Conservation (phyloP, 92 coral and sea anemone genomes). For the Paramuricea clavata region DNA sequence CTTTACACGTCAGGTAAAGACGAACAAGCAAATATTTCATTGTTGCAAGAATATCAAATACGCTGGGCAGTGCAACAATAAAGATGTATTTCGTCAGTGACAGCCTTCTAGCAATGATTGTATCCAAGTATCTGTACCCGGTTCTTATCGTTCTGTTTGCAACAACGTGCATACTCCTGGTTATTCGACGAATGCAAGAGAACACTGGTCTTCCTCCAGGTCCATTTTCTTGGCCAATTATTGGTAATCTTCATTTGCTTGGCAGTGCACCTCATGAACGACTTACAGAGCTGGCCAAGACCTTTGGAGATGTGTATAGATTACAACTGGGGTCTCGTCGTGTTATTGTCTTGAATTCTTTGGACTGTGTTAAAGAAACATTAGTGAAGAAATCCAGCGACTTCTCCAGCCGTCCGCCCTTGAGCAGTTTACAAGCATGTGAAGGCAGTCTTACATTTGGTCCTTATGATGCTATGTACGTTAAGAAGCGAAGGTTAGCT, state of each 20-base stretch:
- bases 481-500: constrained; percentile 86
- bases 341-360: constrained; percentile 88
- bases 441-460: constrained; percentile 90
- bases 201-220: constrained; percentile 82
- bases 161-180: constrained; percentile 27
- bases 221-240: constrained; percentile 87
- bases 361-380: constrained; percentile 93
- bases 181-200: constrained; percentile 43
- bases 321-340: constrained; percentile 90
- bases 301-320: constrained; percentile 89
- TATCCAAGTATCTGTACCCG: constrained; percentile 16
- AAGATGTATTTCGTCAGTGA: constrained; percentile 21
- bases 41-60: background rate
- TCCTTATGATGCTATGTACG: constrained; percentile 85
- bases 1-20: constrained; percentile 23
- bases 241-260: constrained; percentile 92
- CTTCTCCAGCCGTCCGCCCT: constrained; percentile 93
- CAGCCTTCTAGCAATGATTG: constrained; percentile 8
- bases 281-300: constrained; percentile 84
- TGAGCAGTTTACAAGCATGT: constrained; percentile 84
- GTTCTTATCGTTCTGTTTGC: constrained; percentile 37
- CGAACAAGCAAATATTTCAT: background rate
- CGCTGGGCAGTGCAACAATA: background rate
- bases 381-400: constrained; percentile 85
- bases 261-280: constrained; percentile 91